phyloP scores from a whole-genome alignment of 2,113 vertebrate genomes.

The Peromyscus californicus region DNA sequence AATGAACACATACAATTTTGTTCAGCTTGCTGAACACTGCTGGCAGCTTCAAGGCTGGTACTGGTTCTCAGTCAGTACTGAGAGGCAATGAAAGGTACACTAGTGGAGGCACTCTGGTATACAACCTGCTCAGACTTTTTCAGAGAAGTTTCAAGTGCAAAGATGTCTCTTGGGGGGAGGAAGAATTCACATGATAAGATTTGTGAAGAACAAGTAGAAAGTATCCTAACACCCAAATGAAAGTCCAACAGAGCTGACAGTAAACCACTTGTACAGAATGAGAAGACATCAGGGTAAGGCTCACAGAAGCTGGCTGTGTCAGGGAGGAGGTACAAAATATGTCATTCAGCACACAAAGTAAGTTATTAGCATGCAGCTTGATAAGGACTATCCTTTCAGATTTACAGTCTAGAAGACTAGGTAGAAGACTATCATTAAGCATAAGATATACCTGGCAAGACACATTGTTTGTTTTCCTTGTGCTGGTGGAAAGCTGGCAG shows the following conservation, averaged over 20 bases:
- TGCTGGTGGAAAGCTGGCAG: neutral
- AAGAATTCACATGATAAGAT: neutral
- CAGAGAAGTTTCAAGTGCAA: neutral
- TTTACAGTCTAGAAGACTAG: neutral
- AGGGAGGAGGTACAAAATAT: neutral
- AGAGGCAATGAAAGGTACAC: neutral
- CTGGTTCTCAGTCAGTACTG: neutral
- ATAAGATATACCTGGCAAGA: neutral
- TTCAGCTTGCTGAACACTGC: neutral
- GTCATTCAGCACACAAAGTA: neutral
- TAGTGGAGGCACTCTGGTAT: neutral
- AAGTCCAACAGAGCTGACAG: neutral
- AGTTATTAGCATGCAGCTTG: neutral
- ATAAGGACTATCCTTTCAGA: neutral
- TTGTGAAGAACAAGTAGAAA: neutral
- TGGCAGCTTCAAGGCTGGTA: neutral
- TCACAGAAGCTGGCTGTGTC: neutral
- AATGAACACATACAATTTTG: neutral
- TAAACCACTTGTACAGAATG: neutral
- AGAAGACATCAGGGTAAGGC: neutral
- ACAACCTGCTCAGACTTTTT: neutral
- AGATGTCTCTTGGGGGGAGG: neutral
- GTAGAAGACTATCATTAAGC: neutral
- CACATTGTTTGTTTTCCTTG: neutral
- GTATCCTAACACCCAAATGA: neutral